Base-by-base conservation (phyloP, 2,113 vertebrate genomes). In the Nothobranchius kuhntae region DNA sequence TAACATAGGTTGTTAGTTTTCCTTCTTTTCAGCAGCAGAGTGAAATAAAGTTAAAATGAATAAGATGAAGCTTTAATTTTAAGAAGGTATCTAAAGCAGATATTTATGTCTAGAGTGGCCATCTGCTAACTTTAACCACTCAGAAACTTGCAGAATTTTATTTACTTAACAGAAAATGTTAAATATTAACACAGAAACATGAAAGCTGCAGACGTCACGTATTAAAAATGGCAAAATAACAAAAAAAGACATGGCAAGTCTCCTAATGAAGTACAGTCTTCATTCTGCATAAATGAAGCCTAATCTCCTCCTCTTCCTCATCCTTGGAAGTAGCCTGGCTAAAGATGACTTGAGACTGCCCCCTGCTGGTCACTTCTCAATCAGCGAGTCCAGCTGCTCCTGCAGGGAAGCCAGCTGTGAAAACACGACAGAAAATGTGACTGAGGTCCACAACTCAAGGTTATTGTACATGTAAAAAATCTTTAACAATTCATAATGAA, bases 371-470 rank as follows among this genome's bases (percentile, higher is more conserved):
- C 86, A 98, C 89, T 98, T 99, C 89, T 97, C 96, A 50, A 98
- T 94, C 72, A 99, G 93, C 11, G 95, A 95, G 72, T 99, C 96
- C 75, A 99, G 90, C 91, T 99, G 96, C 83, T 98, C 96, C 78
- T 99, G 95, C 78, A 99, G 93, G n/a, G 96, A 96, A 0, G 92
- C 94, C 91, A 99, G 93, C 94, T 96, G 89, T 88, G 84, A 80
- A 78, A 73, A 73, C 47, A 77, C 53, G 83, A 71, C 59, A 73
- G 69, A 65, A 75, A 55, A 50, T 40, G 15, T 89, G 85, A 93
- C 73, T 80, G 80, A 91, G 81, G 70, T 45, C 68, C 52, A 42
- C 78, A 73, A 75, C 80, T 68, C 71, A 17, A 77, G 76, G 82
- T 71, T 87, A 90, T 90, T 72, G 80, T 69, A 75, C 83, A 89